Base-by-base conservation (phyloP, 2,888 invertebrate genomes). In the Cantharis rustica region DNA sequence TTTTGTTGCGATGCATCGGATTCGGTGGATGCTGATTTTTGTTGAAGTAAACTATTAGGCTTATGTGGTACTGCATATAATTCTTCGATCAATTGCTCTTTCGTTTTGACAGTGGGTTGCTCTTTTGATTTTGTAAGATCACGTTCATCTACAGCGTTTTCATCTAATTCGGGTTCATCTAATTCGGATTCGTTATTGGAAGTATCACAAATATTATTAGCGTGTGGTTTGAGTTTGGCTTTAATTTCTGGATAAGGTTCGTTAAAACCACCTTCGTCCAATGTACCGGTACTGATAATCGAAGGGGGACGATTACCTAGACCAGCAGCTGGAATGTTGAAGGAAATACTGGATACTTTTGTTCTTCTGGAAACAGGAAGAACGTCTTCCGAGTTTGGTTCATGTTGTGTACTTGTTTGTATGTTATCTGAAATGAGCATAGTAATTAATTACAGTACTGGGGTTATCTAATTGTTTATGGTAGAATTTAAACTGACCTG, bases 181-280 rank as follows among this genome's bases (percentile, higher is more conserved):
- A 20, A 17, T 66, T 66, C 64, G n/a, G 47, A 1, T 13, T 66
- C 64, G n/a, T 66, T 71, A 61, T 15, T 62, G 15, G 71, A 62
- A 31, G n/a, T 61, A 31, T 73, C 76, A 26, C 73, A 68, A 26
- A 16, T 10, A 61, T 70, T 71, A n/a, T 61, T 27, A 61, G 85
- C 85, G 79, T 86, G 87, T 9, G 87, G 87, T 73, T 85, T 85
- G 61, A 87, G 80, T 80, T 82, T 85, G 11, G 93, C 93, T 87
- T 93, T 92, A 83, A 93, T 91, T 87, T 93, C 93, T 15, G 93
- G 93, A 78, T 91, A 92, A 20, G 93, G 93, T 87, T 93, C 93
- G 87, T 93, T 93, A 88, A 93, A 93, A 70, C 93, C 93, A 72
- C 93, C 93, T 82, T 93, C 93, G 86, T 93, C 93, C 17, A 84